Evolutionary conservation across 2,888 invertebrate species (phyloP).

Genomic region (Hydriomena furcata): DNA sequence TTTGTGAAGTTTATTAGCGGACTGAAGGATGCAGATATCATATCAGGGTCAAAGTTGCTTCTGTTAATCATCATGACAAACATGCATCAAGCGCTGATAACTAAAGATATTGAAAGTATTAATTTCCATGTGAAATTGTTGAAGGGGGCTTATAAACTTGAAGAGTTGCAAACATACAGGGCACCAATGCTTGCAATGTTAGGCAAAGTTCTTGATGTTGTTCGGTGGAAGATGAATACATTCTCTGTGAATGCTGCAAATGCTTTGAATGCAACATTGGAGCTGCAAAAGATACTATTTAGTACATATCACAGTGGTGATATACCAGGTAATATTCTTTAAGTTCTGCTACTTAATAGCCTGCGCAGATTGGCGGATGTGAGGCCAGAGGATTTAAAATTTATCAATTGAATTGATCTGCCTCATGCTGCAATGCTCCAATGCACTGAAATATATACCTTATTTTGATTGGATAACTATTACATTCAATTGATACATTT

Average conservation of each 20-base stretch:
- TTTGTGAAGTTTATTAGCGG: conserved; percentile 58
- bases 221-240: conserved; percentile 63
- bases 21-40: conserved; percentile 52
- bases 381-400: no score
- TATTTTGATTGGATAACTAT: no score
- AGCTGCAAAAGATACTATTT: conserved; percentile 57
- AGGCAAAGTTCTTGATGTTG: conserved; percentile 63
- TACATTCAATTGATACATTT: no score
- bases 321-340: conserved; percentile 56
- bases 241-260: conserved; percentile 50
- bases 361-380: no score
- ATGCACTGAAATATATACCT: no score
- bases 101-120: conserved; percentile 49
- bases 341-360: no score
- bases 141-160: conserved; percentile 46
- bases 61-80: conserved; percentile 68
- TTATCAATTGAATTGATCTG: no score
- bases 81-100: conserved; percentile 58
- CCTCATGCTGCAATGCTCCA: no score
- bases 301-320: conserved; percentile 46
- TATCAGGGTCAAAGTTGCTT: conserved; percentile 58
- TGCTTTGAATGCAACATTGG: conserved; percentile 54
- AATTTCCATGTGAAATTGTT: conserved; percentile 57
- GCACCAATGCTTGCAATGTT: conserved; percentile 72
- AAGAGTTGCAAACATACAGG: conserved; percentile 60